These are phyloP conservation scores for Bombus polaris DNA, from an alignment of 1,140 invertebrate species.

Conservation along the genomic window DNA sequence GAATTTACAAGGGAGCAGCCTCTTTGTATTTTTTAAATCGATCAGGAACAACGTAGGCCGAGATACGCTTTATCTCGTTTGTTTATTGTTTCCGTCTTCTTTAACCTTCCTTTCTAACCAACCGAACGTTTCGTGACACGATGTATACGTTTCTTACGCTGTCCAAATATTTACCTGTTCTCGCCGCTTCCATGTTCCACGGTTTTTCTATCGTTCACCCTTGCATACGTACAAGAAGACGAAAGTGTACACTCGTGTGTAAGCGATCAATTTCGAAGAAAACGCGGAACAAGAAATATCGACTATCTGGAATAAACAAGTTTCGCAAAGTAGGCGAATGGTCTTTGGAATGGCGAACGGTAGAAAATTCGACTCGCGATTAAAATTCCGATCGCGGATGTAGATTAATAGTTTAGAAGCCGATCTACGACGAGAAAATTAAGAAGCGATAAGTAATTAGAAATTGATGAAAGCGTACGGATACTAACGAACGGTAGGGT, in stretches of 20 bases:
- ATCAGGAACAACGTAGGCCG: not conserved
- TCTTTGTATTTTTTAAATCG: not conserved
- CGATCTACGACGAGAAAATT: no score
- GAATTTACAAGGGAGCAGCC: not conserved
- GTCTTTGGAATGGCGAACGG: no score
- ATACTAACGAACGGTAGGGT: no score
- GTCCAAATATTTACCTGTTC: not conserved
- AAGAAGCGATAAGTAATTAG: no score
- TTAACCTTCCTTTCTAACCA: not conserved
- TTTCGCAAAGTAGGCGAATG: not conserved
- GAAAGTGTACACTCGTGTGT: not conserved
- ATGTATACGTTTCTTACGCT: not conserved
- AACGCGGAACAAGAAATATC: not conserved
- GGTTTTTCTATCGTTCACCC: not conserved
- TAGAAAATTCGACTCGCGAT: no score
- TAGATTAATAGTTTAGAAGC: no score
- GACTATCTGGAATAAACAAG: not conserved
- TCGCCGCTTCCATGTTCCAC: not conserved
- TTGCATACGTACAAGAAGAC: not conserved
- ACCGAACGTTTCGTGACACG: not conserved
- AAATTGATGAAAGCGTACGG: no score
- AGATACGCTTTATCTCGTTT: not conserved
- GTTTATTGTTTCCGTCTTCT: not conserved
- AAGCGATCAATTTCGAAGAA: not conserved
- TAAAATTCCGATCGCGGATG: no score